Percentiles rank a stretch among this genome's conserved stretches.
These are phyloP conservation scores for Miltochrista miniata DNA, from an alignment of 2,888 invertebrate genomes.

Conservation along the genomic window DNA sequence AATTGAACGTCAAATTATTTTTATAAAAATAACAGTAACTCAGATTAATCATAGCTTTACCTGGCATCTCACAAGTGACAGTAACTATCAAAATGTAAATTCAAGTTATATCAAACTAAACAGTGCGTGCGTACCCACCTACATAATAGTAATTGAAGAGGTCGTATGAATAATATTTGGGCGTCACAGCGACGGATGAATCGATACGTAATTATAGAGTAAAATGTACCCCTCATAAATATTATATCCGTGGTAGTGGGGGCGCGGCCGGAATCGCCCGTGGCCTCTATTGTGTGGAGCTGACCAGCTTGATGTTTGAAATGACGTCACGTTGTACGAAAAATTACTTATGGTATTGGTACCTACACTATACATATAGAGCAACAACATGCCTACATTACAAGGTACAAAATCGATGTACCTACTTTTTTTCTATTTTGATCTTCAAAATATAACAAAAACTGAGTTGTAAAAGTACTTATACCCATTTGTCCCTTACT, in stretches of 20 bases:
- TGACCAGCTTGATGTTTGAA: conserved; percentile 51
- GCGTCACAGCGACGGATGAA: conserved; percentile 70
- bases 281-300: conserved; percentile 65
- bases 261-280: conserved; percentile 78
- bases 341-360: conserved; percentile 10
- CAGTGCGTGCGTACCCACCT: conserved; percentile 40
- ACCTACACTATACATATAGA: too few species aligned
- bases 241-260: conserved; percentile 70
- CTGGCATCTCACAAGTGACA: conserved; percentile 13
- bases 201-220: conserved; percentile 82
- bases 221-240: conserved; percentile 81
- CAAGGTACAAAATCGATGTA: too few species aligned
- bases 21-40: not conserved
- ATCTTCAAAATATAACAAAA: too few species aligned
- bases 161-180: conserved; percentile 79
- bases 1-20: not conserved
- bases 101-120: conserved; percentile 19
- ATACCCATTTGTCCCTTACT: too few species aligned
- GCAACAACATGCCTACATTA: too few species aligned
- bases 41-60: conserved; percentile 3
- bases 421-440: too few species aligned
- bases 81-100: conserved; percentile 14
- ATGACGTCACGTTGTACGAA: conserved; percentile 39
- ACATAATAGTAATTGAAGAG: conserved; percentile 70
- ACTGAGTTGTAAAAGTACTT: too few species aligned